These are phyloP conservation scores for Psammodynastes pulverulentus DNA, from an alignment of 2,113 vertebrate genomes.

Conservation along the genomic window DNA sequence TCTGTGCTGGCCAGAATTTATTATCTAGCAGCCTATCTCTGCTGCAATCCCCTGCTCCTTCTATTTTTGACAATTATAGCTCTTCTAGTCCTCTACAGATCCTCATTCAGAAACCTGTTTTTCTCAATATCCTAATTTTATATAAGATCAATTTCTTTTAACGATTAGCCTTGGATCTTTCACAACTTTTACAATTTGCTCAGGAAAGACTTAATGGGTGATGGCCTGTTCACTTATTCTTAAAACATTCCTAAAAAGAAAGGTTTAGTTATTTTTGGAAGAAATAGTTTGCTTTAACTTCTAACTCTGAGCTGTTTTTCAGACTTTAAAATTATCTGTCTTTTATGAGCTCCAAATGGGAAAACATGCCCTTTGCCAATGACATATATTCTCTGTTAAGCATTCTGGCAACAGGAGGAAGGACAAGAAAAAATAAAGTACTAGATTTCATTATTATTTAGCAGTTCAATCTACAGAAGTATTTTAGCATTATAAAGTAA, in stretches of 20 bases:
- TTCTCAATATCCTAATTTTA: background rate
- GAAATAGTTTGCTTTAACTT: background rate
- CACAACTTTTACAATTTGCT: background rate
- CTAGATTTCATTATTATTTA: background rate
- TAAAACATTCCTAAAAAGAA: background rate
- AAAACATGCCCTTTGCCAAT: constrained; percentile 1
- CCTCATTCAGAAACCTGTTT: background rate
- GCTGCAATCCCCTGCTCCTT: no score
- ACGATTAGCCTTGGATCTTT: background rate
- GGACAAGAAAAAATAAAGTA: background rate
- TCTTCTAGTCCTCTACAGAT: no score
- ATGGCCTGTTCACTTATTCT: background rate
- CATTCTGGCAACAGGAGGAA: background rate
- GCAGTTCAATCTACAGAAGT: background rate
- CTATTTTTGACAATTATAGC: no score
- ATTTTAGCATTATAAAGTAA: background rate
- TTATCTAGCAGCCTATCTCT: no score
- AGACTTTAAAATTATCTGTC: background rate
- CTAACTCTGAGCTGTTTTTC: background rate
- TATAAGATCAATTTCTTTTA: background rate
- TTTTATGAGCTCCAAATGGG: background rate
- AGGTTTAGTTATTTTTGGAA: constrained; percentile 9
- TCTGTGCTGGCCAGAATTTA: no score
- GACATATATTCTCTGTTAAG: background rate
- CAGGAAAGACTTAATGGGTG: background rate